Conservation (phyloP, 2,888 invertebrate genomes). For the Sphecodes monilicornis region DNA sequence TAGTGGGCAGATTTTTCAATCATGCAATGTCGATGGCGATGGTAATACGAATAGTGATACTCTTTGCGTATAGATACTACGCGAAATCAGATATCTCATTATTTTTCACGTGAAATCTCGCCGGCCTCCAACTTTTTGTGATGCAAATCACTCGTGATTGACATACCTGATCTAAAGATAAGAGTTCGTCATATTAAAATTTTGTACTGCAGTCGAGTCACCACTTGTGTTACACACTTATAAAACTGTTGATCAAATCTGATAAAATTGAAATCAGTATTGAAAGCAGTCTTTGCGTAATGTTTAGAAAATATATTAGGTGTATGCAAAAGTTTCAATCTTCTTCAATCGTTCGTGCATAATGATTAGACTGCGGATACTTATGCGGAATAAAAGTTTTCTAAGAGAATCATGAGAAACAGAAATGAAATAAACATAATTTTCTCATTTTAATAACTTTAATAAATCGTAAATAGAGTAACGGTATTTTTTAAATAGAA, state of each 20-base stretch:
- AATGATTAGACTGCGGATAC: too few relatives aligned
- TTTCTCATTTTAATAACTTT: too few relatives aligned
- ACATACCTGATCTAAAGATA: neutral
- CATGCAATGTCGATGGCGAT: conserved; percentile 25
- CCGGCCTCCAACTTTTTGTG: neutral
- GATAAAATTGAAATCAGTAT: neutral
- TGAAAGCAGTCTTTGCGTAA: neutral
- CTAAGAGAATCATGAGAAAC: too few relatives aligned
- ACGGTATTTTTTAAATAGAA: too few relatives aligned
- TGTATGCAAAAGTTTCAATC: neutral
- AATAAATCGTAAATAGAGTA: too few relatives aligned
- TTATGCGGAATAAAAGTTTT: too few relatives aligned
- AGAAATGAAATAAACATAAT: too few relatives aligned
- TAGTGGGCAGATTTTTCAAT: conserved; percentile 42
- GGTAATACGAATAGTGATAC: conserved; percentile 38
- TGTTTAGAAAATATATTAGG: neutral
- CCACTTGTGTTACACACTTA: neutral
- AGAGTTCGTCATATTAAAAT: neutral
- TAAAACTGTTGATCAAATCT: neutral
- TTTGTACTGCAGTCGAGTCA: neutral
- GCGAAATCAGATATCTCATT: conserved; percentile 23
- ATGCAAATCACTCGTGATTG: conserved; percentile 15
- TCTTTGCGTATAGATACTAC: conserved; percentile 33
- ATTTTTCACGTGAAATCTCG: conserved; percentile 9
- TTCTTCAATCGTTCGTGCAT: neutral